Conservation (phyloP, 2,113 vertebrate genomes). For the Ailuropoda melanoleuca region DNA sequence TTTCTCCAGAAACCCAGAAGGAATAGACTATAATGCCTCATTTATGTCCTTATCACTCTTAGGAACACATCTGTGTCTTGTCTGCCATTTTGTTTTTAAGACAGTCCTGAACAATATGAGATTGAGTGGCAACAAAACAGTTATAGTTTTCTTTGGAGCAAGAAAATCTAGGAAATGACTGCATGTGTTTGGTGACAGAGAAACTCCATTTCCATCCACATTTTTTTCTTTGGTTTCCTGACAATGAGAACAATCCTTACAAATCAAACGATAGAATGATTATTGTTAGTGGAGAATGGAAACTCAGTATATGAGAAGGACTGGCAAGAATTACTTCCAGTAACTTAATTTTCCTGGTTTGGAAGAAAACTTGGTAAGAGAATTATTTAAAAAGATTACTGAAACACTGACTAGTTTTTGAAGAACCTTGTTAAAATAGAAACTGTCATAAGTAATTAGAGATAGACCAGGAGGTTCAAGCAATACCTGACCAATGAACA, state of each 20-base stretch:
- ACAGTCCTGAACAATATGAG: background rate
- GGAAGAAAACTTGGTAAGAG: background rate
- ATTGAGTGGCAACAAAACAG: background rate
- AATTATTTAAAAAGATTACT: background rate
- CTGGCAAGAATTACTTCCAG: background rate
- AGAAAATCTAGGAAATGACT: background rate
- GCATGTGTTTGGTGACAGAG: background rate
- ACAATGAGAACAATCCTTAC: conserved; percentile 9
- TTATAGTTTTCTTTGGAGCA: background rate
- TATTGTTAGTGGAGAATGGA: background rate
- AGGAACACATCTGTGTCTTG: background rate
- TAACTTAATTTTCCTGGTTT: background rate
- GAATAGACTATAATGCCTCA: background rate
- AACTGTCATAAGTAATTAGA: background rate
- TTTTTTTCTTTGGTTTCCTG: background rate
- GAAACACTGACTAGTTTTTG: background rate
- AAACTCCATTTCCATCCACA: background rate
- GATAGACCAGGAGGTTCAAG: background rate
- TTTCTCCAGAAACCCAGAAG: background rate
- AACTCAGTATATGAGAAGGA: background rate
- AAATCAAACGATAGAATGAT: background rate
- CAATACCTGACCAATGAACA: background rate
- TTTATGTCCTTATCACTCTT: background rate
- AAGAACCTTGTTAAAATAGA: background rate
- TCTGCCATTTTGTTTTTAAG: background rate